Conservation (phyloP, 2,113 vertebrate genomes). For the Ptilonorhynchus violaceus region DNA sequence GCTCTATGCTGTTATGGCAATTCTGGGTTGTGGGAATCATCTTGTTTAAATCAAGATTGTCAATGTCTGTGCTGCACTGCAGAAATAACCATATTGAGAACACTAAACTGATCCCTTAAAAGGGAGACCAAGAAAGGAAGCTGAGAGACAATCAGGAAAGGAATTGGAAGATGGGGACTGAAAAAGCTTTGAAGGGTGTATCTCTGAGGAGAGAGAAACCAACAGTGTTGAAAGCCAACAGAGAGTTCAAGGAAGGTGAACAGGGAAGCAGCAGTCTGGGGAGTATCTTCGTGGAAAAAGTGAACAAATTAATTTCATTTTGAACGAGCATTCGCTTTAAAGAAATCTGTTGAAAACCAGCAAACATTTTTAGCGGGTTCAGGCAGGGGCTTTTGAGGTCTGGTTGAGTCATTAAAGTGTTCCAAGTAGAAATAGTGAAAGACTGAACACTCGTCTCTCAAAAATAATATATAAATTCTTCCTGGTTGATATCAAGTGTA, state of each 20-base stretch:
- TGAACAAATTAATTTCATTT: not conserved
- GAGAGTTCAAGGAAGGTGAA: not conserved
- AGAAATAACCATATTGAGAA: not conserved
- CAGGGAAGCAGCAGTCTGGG: not conserved
- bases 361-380: not conserved
- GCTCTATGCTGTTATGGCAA: not conserved
- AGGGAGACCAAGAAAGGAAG: not conserved
- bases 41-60: not conserved
- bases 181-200: not conserved
- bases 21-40: not conserved
- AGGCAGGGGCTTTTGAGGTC: not conserved
- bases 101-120: not conserved
- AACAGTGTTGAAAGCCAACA: not conserved
- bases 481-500: not conserved
- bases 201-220: not conserved
- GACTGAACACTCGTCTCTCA: not conserved
- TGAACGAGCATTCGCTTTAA: not conserved
- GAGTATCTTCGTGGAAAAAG: not conserved
- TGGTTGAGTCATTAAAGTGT: not conserved
- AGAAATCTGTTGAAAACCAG: not conserved
- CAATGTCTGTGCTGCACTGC: not conserved
- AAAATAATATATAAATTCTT: not conserved
- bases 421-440: not conserved
- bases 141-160: not conserved
- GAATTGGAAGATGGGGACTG: not conserved